phyloP scores from a whole-genome alignment of 2,888 invertebrate species.

The Pseudanteris insignis region DNA sequence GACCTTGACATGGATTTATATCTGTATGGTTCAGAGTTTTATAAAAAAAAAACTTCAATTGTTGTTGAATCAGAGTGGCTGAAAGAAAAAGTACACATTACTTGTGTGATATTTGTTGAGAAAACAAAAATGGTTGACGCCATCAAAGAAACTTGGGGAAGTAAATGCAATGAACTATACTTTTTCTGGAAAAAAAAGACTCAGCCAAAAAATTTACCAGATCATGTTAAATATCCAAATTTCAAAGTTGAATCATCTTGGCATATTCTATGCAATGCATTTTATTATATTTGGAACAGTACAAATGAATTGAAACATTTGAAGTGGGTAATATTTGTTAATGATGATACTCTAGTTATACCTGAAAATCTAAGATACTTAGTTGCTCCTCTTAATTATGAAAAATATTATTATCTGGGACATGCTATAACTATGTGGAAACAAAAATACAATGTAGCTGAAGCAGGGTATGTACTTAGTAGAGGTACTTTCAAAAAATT shows the following conservation, averaged over 20 bases:
- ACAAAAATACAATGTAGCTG: constrained; percentile 68
- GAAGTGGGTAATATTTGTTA: constrained; percentile 70
- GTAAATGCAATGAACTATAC: constrained; percentile 60
- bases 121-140: constrained; percentile 64
- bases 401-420: constrained; percentile 69
- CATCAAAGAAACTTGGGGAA: constrained; percentile 65
- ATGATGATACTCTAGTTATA: constrained; percentile 70
- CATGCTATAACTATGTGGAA: constrained; percentile 70
- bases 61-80: constrained; percentile 58
- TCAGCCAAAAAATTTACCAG: constrained; percentile 35
- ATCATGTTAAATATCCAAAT: constrained; percentile 50
- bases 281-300: constrained; percentile 59
- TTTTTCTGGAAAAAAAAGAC: constrained; percentile 53
- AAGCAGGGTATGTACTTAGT: constrained; percentile 71
- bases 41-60: neutral
- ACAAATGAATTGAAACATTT: constrained; percentile 31
- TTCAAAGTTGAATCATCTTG: constrained; percentile 64
- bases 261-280: constrained; percentile 66
- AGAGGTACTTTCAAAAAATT: constrained; percentile 65
- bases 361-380: constrained; percentile 70
- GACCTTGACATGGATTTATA: constrained; percentile 52
- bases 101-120: constrained; percentile 68
- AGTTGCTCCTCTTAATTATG: constrained; percentile 66
- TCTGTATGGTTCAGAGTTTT: constrained; percentile 47
- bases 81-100: constrained; percentile 60